Conservation (phyloP, 2,888 invertebrate genomes). For the Drosophila anomalata region DNA sequence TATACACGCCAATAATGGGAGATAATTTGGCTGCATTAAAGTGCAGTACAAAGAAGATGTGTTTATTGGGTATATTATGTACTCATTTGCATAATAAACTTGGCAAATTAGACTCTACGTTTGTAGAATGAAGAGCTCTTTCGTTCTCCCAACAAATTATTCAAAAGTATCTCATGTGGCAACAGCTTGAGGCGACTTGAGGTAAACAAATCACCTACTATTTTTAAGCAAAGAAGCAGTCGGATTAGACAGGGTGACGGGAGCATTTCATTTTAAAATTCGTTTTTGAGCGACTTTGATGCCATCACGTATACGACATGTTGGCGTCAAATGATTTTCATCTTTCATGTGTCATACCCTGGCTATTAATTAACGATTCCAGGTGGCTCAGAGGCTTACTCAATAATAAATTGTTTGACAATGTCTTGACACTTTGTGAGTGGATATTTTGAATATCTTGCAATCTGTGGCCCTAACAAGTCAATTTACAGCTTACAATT, state of each 20-base stretch:
- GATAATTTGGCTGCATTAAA: conserved; percentile 47
- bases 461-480: conserved; percentile 25
- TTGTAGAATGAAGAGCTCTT: background rate
- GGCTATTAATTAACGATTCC: conserved; percentile 59
- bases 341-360: conserved; percentile 25
- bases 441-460: conserved; percentile 10
- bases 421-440: conserved; percentile 8
- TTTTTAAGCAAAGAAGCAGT: conserved; percentile 25
- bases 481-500: conserved; percentile 19
- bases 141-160: conserved; percentile 7
- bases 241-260: conserved; percentile 28
- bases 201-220: conserved; percentile 15
- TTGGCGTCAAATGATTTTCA: conserved; percentile 25
- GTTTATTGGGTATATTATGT: background rate
- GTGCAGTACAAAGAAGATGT: conserved; percentile 7
- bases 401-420: conserved; percentile 27
- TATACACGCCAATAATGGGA: conserved; percentile 44
- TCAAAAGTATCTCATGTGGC: conserved; percentile 15
- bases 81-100: conserved; percentile 12
- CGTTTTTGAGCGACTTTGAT: conserved; percentile 38
- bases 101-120: background rate
- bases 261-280: conserved; percentile 50
- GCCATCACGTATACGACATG: conserved; percentile 52
- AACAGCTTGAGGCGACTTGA: conserved; percentile 2
- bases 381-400: conserved; percentile 36